These are phyloP conservation scores for Spodoptera exigua DNA, from an alignment of 2,888 invertebrate genomes.

Conservation along the genomic window DNA sequence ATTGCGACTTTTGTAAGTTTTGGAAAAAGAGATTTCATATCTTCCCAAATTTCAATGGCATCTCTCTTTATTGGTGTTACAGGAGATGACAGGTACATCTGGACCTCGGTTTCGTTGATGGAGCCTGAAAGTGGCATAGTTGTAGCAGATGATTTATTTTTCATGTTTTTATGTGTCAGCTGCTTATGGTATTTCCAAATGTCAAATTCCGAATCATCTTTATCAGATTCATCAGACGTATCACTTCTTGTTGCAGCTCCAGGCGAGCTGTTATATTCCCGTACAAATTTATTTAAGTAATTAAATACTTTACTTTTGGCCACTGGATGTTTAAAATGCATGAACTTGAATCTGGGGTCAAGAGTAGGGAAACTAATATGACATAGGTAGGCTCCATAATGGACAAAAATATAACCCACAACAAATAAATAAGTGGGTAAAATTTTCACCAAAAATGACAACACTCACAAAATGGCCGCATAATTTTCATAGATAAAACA, in stretches of 20 bases:
- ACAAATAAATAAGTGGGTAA: too few relatives aligned
- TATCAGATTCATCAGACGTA: slow-evolving; percentile 18
- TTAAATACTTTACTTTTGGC: slow-evolving; percentile 15
- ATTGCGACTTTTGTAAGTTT: slow-evolving; percentile 16
- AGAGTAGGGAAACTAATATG: too few relatives aligned
- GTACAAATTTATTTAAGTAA: slow-evolving; percentile 22
- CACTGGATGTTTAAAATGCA: slow-evolving; percentile 11
- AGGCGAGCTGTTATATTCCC: slow-evolving; percentile 5
- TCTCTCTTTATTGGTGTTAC: slow-evolving; percentile 33
- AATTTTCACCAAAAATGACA: too few relatives aligned
- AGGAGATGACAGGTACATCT: slow-evolving; percentile 29
- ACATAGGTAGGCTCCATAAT: too few relatives aligned
- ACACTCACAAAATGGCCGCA: too few relatives aligned
- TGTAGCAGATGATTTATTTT: slow-evolving; percentile 17
- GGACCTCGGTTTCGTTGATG: slow-evolving; percentile 21
- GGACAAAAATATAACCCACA: too few relatives aligned
- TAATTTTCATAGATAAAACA: too few relatives aligned
- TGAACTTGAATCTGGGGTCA: slow-evolving; percentile 19
- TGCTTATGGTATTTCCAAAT: slow-evolving; percentile 21
- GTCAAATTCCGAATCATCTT: slow-evolving; percentile 12
- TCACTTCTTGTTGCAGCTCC: slow-evolving; percentile 11
- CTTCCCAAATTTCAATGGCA: slow-evolving; percentile 25
- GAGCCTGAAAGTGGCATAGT: slow-evolving; percentile 8
- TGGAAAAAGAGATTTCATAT: slow-evolving; percentile 26
- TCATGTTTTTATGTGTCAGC: slow-evolving; percentile 24